Evolutionary conservation across 2,113 vertebrate genomes (phyloP), one percentile per base, ranked within the genome.

Genomic region (Malurus cyaneus): DNA sequence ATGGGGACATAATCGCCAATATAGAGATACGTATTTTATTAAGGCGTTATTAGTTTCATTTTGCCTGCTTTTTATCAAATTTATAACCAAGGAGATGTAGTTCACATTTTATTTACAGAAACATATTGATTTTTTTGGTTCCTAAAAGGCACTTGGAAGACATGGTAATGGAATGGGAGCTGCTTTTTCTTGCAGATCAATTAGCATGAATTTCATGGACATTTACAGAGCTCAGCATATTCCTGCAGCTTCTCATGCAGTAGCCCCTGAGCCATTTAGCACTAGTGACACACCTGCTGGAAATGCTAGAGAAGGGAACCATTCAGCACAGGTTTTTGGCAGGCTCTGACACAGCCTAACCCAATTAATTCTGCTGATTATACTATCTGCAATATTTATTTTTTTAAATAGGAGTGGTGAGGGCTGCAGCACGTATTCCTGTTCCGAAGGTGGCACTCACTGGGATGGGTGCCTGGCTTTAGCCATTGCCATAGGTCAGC

Each of bases 341-440:
- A 97, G 92, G 47, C 81, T 93, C 52, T 50, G 94, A 23, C 56
- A 52, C 50, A 94, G 46, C 32, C 59, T 94, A 92, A 94, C 91
- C 88, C 89, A 93, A 96, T 98, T 97, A 97, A 98, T 98, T 97
- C 94, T 95, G 85, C 91, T 97, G 96, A 98, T 97, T 97, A 93
- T 94, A 95, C 92, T 96, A 92, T 96, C 87, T 93, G 94, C 89
- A 96, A 87, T 94, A 95, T 95, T 91, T 92, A 76, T 80, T 80
- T 92, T 96, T 97, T 97, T 95, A 94, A 97, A 92, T 74, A 70
- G 80, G 91, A 19, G 71, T 8, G 4, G 76, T 12, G 21, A 94
- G 92, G 93, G 64, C 86, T 92, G 46, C 81, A 70, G 81, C 94
- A 91, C 4, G 6, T 79, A 94, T 89, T 77, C 50, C 78, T 92